These are phyloP conservation scores for Odobenus rosmarus DNA, from an alignment of 2,113 vertebrate species.

Conservation along the genomic window DNA sequence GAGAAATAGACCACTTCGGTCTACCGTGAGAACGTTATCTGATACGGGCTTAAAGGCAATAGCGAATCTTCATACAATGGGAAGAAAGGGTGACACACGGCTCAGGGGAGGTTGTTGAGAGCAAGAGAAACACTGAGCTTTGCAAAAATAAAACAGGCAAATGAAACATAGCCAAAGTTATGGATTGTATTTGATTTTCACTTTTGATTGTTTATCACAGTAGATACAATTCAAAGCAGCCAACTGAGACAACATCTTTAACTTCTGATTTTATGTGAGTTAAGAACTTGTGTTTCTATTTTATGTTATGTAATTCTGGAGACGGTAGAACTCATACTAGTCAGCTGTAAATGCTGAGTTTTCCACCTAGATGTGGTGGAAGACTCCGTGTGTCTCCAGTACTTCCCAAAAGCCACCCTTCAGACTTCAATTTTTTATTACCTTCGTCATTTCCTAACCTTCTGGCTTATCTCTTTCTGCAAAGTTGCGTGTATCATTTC, in stretches of 20 bases:
- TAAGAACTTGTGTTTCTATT: not conserved
- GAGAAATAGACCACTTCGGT: not conserved
- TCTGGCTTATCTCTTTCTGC: constrained; percentile 12
- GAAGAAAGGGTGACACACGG: not conserved
- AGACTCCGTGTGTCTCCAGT: not conserved
- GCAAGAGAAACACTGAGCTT: not conserved
- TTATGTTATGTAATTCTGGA: constrained; percentile 12
- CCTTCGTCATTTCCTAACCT: not conserved
- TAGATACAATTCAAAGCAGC: constrained; percentile 24
- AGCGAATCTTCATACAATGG: not conserved
- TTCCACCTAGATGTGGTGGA: not conserved
- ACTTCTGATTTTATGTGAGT: not conserved
- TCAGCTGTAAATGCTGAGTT: constrained; percentile 14
- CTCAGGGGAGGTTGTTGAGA: no score
- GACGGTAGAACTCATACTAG: not conserved
- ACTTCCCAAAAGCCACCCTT: not conserved
- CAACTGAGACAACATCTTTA: not conserved
- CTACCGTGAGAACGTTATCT: not conserved
- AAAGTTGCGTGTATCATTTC: not conserved
- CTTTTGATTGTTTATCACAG: constrained; percentile 11
- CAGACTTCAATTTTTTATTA: not conserved
- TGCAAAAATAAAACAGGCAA: not conserved
- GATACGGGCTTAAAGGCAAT: not conserved
- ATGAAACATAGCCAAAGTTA: not conserved
- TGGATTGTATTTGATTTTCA: not conserved